phyloP scores from a whole-genome alignment of 2,113 vertebrate species.

The Anguilla japonica region DNA sequence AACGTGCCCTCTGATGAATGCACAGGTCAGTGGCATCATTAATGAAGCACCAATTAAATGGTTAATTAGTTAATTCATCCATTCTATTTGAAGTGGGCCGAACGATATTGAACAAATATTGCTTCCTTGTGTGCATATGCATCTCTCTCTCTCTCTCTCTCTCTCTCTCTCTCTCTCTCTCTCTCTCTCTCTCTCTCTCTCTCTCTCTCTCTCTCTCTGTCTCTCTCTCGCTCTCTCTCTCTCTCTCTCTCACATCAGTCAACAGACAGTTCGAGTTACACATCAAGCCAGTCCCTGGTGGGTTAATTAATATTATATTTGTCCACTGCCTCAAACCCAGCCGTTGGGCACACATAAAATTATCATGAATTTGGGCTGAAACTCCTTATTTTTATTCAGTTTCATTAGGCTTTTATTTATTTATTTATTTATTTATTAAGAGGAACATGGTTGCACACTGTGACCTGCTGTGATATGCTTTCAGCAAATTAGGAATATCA shows the following conservation, averaged over 20 bases:
- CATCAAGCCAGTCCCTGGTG: constrained; percentile 67
- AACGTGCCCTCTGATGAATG: not conserved
- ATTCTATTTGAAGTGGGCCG: not conserved
- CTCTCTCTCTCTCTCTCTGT: no score
- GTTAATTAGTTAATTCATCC: not conserved
- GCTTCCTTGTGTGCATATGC: no score
- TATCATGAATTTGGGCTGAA: constrained; percentile 69
- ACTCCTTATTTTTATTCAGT: constrained; percentile 34
- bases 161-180: no score
- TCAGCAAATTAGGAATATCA: not conserved
- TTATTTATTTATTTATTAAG: not conserved
- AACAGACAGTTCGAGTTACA: constrained; percentile 60
- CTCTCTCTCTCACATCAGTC: constrained; percentile 62
- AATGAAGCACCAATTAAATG: not conserved
- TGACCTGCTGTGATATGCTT: not conserved
- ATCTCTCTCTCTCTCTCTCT: no score
- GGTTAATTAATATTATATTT: constrained; percentile 80
- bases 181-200: no score
- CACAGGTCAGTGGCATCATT: not conserved
- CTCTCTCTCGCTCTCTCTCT: constrained; percentile 33
- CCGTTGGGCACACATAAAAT: constrained; percentile 76
- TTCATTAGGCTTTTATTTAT: not conserved
- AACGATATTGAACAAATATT: no score
- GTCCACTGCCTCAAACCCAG: constrained; percentile 76
- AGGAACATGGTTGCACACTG: not conserved